Evolutionary conservation across 2,797 vertebrate species (phyloP), one percentile per base, ranked within the genome.

Genomic region (Fratercula arctica): DNA sequence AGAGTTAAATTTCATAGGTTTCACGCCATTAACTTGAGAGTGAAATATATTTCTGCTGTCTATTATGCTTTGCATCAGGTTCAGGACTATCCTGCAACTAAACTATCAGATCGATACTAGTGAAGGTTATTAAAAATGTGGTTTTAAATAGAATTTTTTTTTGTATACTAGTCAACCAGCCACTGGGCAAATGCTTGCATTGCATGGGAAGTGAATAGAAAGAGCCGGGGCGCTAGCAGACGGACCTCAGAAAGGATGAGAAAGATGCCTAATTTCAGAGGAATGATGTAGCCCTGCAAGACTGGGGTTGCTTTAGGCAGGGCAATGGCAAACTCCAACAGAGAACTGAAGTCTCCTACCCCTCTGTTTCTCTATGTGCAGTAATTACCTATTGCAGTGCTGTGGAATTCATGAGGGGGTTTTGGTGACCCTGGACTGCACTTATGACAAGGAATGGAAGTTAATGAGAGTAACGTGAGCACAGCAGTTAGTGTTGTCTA

Each of bases 231-330:
- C 18, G 53, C 28, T n/a, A 37, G 35, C 21, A 60, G 72, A 37
- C 0, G 0, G 7, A 57, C 7, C 21, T 81, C 7, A 5, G 37
- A 60, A 60, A 70, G 25, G 29, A n/a, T 9, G 16, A 69, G 43
- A 8, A 53, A 28, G 29, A 9, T 13, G 18, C 31, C 10, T 85
- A 2, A 31, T 11, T 51, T 24, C 70, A 31, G 45, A 74, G 53
- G 37, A 48, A 59, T 13, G 9, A 12, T 2, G 14, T 1, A 63
- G 23, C 7, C 67, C 37, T 8, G 0, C 15, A 5, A 75, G 41
- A 1, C 24, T 63, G 39, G 6, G 11, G 3, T 39, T 66, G 16
- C 45, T 48, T 48, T 39, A 39, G 61, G 29, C 61, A 64, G 41
- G n/a, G 15, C 39, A 60, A n/a, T 31, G 51, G 33, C 31, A 75